Base-by-base conservation (phyloP, 2,797 vertebrate species). In the Neosalanx taihuensis region DNA sequence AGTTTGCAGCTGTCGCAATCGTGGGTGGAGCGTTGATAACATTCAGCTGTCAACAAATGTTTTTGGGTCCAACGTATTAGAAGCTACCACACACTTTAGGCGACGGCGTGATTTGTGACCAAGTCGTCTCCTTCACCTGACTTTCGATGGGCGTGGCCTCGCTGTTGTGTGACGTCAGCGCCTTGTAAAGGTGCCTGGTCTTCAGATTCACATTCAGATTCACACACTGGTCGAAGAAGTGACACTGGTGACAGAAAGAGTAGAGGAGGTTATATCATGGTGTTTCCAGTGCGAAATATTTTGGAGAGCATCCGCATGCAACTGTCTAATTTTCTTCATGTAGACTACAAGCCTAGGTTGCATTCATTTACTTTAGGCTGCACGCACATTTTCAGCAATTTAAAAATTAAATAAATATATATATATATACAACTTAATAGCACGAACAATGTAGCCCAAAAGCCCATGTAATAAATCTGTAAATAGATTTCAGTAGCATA, bases 1-100 rank as follows among this genome's bases (percentile, higher is more conserved):
- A 67, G 75, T 17, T 64, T 64, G 79, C 90, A 91, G 89, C 88
- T 91, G 91, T 85, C 84, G 71, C 61, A 53, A 60, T 71, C 72
- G 76, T 77, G 76, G 82, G 76, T 74, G 71, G 69, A 77, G 71
- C 75, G 63, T 66, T 73, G 75, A 77, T 71, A 75, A 64, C 59
- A 73, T 78, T 79, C 72, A 72, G 70, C 74, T 69, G 70, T 79
- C 80, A 84, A 78, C 76, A 73, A 76, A 77, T 80, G 69, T 74
- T 68, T 75, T 70, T 70, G 74, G 60, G 1, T 64, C 67, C 49
- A 51, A 1, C 71, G 65, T 74, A 67, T 72, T 69, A 59, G 23
- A 13, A 63, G 53, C 18, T 23, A 53, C 29, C 26, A 9, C 29
- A 51, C 17, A 51, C 29, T 18, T 49, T 46, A 46, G 41, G 41